Conservation (phyloP, 2,797 vertebrate genomes). For the Thripadectes ignobilis region DNA sequence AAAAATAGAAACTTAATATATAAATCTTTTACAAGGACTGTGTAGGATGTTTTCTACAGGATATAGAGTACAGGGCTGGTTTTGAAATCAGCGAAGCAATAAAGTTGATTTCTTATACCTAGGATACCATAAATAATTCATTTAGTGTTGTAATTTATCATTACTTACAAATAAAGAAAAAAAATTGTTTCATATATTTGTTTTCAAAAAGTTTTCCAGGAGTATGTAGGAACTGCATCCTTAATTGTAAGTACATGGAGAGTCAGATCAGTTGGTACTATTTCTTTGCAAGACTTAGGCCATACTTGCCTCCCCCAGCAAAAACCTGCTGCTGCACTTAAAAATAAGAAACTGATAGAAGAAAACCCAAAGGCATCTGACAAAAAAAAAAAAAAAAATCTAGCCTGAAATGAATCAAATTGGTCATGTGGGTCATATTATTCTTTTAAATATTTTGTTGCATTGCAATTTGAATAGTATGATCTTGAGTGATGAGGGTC, state of each 20-base stretch:
- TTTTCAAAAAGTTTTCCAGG: not conserved
- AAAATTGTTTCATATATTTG: not conserved
- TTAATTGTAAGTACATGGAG: not conserved
- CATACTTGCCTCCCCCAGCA: not conserved
- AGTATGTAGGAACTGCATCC: not conserved
- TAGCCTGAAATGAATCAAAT: not conserved
- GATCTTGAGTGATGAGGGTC: not conserved
- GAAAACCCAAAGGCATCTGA: not conserved
- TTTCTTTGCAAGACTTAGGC: not conserved
- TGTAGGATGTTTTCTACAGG: not conserved
- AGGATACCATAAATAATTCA: not conserved
- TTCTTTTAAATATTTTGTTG: not conserved
- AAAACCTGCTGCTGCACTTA: not conserved
- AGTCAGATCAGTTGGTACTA: not conserved
- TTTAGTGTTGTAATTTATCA: not conserved
- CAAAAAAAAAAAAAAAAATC: not conserved
- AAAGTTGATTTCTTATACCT: not conserved
- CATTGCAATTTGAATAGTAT: not conserved
- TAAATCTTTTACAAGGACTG: not conserved
- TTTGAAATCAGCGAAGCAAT: slow-evolving; percentile 4
- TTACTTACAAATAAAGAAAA: not conserved
- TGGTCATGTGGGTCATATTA: not conserved
- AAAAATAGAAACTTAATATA: not conserved
- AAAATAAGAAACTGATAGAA: not conserved
- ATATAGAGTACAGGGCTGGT: not conserved